Conservation (phyloP, 2,888 invertebrate species). For the Xylophagus ater region DNA sequence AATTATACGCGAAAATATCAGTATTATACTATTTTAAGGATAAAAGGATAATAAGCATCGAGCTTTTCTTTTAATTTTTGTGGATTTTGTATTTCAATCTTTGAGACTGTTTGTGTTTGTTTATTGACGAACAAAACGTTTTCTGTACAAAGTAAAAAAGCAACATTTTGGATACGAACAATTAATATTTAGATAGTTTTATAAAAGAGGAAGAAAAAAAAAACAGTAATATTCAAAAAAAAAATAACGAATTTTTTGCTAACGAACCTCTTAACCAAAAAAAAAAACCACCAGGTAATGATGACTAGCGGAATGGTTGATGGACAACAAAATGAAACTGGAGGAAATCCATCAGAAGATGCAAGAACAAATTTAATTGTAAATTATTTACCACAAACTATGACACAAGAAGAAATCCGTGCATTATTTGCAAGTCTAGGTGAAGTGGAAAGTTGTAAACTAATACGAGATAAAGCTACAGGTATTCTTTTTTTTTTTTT, state of each 20-base stretch:
- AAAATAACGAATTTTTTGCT: no score
- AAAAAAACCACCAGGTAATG: no score
- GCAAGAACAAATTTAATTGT: constrained; percentile 92
- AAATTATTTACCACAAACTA: constrained; percentile 88
- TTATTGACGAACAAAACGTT: background rate
- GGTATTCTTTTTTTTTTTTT: constrained; percentile 41
- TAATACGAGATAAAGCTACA: constrained; percentile 93
- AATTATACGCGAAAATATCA: constrained; percentile 14
- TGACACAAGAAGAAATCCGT: constrained; percentile 91
- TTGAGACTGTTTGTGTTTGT: background rate
- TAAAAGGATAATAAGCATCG: background rate
- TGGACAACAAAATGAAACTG: constrained; percentile 68
- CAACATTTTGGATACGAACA: constrained; percentile 3
- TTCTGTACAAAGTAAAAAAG: background rate
- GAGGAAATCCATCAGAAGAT: constrained; percentile 64
- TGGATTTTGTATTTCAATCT: background rate
- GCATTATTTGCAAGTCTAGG: constrained; percentile 90
- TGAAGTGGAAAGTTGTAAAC: constrained; percentile 94
- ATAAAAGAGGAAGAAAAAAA: constrained; percentile 5
- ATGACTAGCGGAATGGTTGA: constrained; percentile 41
- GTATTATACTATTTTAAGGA: constrained; percentile 15
- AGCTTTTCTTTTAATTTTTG: background rate
- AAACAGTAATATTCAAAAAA: no score
- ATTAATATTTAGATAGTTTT: constrained; percentile 8
- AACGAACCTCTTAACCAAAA: no score